Evolutionary conservation across 2,888 invertebrate species (phyloP).

Genomic region (Kryphioiulus occultus): DNA sequence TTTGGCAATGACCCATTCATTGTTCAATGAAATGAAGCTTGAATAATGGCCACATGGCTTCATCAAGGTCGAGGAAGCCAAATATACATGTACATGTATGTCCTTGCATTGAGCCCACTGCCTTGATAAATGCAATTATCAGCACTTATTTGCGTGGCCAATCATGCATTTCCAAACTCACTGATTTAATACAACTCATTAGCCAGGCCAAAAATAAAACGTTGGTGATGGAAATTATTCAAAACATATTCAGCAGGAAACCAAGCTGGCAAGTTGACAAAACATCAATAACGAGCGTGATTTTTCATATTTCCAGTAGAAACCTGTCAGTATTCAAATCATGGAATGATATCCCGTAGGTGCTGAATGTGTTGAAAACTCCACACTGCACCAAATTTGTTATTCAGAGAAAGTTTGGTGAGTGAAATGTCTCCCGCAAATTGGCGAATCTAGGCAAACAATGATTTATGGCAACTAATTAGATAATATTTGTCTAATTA

Average conservation of each 20-base stretch:
- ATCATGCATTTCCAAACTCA: neutral
- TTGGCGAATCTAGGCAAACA: neutral
- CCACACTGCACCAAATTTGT: neutral
- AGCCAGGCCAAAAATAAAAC: neutral
- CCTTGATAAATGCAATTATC: slow-evolving; percentile 1
- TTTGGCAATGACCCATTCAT: neutral
- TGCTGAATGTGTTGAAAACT: neutral
- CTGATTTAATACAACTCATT: neutral
- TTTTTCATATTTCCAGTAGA: slow-evolving; percentile 2
- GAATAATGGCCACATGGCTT: neutral
- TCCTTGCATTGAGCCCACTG: neutral
- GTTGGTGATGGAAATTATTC: neutral
- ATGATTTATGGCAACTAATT: neutral
- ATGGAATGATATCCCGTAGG: neutral
- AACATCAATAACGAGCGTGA: neutral
- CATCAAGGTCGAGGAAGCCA: neutral
- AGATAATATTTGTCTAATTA: neutral
- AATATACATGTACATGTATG: too few relatives aligned
- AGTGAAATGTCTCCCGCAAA: neutral
- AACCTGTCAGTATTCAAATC: neutral
- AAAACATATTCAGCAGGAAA: neutral
- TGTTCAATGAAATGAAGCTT: neutral
- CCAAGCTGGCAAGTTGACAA: neutral
- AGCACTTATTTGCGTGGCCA: neutral
- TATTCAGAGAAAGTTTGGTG: neutral